These are phyloP conservation scores for Sebastes aleutianus DNA, from an alignment of 2,797 vertebrate genomes.

Conservation along the genomic window DNA sequence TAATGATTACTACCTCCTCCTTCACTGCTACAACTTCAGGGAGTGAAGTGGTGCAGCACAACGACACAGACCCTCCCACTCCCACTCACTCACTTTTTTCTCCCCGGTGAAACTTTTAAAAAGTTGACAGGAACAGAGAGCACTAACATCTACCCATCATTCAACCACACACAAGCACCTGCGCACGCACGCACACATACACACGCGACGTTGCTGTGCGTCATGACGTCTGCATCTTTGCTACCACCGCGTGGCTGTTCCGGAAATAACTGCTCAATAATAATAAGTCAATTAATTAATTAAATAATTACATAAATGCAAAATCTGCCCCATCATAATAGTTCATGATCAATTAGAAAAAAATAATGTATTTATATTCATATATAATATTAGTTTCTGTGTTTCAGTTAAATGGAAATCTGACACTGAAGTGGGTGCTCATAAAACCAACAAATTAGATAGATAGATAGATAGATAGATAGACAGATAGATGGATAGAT, in stretches of 20 bases:
- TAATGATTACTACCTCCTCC: slow-evolving; percentile 12
- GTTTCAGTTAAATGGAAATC: not conserved
- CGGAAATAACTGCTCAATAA: not conserved
- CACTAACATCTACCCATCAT: not conserved
- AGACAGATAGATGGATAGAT: too few relatives aligned
- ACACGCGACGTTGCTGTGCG: not conserved
- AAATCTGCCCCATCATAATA: not conserved
- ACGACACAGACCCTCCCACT: slow-evolving; percentile 62
- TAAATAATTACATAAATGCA: not conserved
- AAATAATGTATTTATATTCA: not conserved
- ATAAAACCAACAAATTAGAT: not conserved
- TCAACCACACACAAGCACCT: not conserved
- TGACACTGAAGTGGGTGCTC: not conserved
- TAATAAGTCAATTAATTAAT: not conserved
- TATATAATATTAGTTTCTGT: not conserved
- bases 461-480: too few relatives aligned
- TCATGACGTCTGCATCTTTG: slow-evolving; percentile 45
- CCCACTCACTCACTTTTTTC: not conserved
- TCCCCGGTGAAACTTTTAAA: not conserved
- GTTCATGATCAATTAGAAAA: not conserved
- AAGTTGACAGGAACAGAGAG: not conserved
- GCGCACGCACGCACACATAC: not conserved
- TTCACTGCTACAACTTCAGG: slow-evolving; percentile 9
- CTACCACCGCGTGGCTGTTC: slow-evolving; percentile 58
- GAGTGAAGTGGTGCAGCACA: not conserved